Conservation (phyloP, 1,140 invertebrate species). For the Leptinotarsa undecemlineata region DNA sequence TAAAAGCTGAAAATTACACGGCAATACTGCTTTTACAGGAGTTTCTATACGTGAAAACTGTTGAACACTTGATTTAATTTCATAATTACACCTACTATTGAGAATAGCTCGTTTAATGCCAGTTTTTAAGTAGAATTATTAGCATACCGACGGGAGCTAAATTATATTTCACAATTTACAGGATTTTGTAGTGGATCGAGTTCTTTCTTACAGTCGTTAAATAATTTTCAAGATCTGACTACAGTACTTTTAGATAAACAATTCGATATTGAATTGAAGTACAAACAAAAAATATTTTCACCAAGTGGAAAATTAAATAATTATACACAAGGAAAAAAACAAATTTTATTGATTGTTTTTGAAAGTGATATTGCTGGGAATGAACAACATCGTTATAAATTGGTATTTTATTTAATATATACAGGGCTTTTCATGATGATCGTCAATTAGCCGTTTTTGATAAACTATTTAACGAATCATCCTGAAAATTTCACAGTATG, state of each 20-base stretch:
- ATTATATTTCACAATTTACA: neutral
- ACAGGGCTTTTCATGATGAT: too few species aligned
- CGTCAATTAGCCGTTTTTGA: too few species aligned
- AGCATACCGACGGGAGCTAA: neutral
- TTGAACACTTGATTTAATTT: neutral
- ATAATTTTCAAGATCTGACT: neutral
- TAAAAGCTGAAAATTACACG: slow-evolving; percentile 8
- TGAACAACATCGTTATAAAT: too few species aligned
- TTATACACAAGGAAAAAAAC: too few species aligned
- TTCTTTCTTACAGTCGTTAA: neutral
- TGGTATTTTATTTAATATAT: too few species aligned
- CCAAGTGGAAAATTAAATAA: too few species aligned
- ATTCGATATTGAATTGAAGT: too few species aligned
- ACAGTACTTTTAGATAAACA: neutral
- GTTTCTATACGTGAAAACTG: neutral
- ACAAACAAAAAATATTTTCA: too few species aligned
- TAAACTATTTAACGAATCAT: too few species aligned
- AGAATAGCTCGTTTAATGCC: slow-evolving; percentile 4
- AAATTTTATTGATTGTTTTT: too few species aligned
- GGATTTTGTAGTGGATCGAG: neutral
- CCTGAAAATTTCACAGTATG: too few species aligned
- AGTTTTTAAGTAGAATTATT: neutral
- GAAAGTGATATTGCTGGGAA: too few species aligned
- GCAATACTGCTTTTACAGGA: neutral
- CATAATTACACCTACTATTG: neutral